phyloP scores from a whole-genome alignment of 2,888 invertebrate genomes.

The Rhabditophanes sp. region DNA sequence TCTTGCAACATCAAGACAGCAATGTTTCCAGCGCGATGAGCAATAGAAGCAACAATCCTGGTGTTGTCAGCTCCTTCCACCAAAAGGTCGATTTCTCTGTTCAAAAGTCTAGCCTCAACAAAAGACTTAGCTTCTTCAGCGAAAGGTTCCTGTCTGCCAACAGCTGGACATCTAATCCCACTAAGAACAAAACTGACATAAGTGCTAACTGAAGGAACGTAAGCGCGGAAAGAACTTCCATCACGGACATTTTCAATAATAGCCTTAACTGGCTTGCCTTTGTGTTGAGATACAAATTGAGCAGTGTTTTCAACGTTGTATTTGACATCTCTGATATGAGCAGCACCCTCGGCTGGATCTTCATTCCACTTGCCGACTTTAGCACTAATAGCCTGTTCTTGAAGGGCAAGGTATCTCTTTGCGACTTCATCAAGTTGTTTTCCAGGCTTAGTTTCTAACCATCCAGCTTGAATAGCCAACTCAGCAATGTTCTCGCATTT shows the following conservation, averaged over 20 bases:
- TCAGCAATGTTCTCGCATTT: slow-evolving; percentile 76
- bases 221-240: slow-evolving; percentile 65
- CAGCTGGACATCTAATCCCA: slow-evolving; percentile 50
- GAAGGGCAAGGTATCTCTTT: slow-evolving; percentile 59
- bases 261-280: slow-evolving; percentile 66
- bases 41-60: slow-evolving; percentile 77
- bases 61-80: slow-evolving; percentile 80
- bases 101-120: slow-evolving; percentile 73
- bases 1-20: slow-evolving; percentile 74
- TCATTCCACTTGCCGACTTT: slow-evolving; percentile 60
- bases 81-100: slow-evolving; percentile 65
- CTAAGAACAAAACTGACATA: slow-evolving; percentile 86
- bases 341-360: slow-evolving; percentile 34
- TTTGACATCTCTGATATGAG: slow-evolving; percentile 68
- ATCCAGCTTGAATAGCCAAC: slow-evolving; percentile 69
- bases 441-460: slow-evolving; percentile 58
- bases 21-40: slow-evolving; percentile 73
- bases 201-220: slow-evolving; percentile 73
- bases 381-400: slow-evolving; percentile 71
- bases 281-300: slow-evolving; percentile 65
- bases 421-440: slow-evolving; percentile 39
- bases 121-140: slow-evolving; percentile 84
- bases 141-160: slow-evolving; percentile 52
- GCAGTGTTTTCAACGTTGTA: slow-evolving; percentile 74
- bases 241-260: slow-evolving; percentile 76